Evolutionary conservation across 2,888 invertebrate genomes (phyloP).

Genomic region (Creontiades dilutus): DNA sequence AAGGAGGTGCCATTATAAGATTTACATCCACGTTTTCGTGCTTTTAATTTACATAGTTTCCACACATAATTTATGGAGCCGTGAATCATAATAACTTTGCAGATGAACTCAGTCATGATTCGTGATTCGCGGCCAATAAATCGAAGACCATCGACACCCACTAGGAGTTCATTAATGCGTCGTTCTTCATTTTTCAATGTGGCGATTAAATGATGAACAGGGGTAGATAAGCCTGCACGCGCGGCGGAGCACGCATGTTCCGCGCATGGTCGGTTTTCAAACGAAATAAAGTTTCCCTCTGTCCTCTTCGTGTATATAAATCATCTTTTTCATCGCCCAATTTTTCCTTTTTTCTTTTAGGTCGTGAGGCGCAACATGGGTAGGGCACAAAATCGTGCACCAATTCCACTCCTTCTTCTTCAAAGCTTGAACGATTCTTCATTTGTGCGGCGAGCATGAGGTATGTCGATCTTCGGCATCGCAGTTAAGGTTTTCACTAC

Average conservation of each 20-base stretch:
- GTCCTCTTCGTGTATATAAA: too few species aligned
- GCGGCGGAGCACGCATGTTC: not conserved
- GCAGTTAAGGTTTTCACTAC: too few species aligned
- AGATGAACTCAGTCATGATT: not conserved
- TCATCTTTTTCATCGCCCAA: too few species aligned
- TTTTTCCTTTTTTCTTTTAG: too few species aligned
- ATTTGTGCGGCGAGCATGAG: too few species aligned
- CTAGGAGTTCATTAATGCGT: not conserved
- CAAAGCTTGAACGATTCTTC: too few species aligned
- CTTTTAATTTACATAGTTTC: not conserved
- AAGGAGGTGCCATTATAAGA: not conserved
- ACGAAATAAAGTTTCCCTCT: too few species aligned
- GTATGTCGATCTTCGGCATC: too few species aligned
- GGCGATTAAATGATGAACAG: not conserved
- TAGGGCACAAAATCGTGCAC: too few species aligned
- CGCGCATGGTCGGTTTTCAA: not conserved
- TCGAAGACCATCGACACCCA: not conserved
- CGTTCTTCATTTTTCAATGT: not conserved
- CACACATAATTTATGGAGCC: not conserved
- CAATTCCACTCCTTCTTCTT: too few species aligned
- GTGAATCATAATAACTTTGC: not conserved
- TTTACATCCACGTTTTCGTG: not conserved
- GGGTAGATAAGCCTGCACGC: not conserved
- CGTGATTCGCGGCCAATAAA: slow-evolving; percentile 24
- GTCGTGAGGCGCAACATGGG: too few species aligned